phyloP scores from a whole-genome alignment of 2,797 vertebrate genomes.

The Pseudochaenichthys georgianus region DNA sequence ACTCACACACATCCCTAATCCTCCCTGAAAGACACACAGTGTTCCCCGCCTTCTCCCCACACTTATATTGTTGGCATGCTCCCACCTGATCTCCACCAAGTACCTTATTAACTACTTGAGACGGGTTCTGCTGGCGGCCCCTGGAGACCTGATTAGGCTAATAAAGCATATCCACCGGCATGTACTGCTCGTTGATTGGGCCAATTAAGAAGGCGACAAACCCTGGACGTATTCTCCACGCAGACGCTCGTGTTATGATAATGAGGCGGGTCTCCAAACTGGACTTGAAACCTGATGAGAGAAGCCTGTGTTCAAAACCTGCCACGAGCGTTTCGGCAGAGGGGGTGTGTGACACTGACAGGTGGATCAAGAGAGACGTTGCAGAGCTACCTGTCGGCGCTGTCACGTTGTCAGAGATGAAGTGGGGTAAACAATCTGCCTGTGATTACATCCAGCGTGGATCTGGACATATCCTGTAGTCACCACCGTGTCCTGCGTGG shows the following conservation, averaged over 20 bases:
- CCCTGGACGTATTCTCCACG: constrained; percentile 67
- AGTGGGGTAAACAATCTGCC: background rate
- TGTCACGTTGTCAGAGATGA: background rate
- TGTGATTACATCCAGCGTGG: background rate
- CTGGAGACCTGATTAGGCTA: constrained; percentile 79
- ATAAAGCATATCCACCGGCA: constrained; percentile 78
- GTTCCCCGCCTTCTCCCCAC: constrained; percentile 41
- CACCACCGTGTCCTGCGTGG: background rate
- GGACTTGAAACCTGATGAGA: too few relatives aligned
- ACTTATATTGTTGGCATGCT: constrained; percentile 63
- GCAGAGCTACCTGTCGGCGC: background rate
- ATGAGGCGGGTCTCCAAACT: constrained; percentile 50
- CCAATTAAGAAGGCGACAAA: constrained; percentile 83
- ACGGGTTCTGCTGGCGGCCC: constrained; percentile 66
- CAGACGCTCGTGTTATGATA: constrained; percentile 70
- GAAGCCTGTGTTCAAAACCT: constrained; percentile 28
- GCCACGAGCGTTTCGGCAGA: background rate
- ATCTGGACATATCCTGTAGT: background rate
- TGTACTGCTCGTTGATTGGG: constrained; percentile 76
- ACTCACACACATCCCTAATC: constrained; percentile 60
- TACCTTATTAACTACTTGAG: constrained; percentile 76
- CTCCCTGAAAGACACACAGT: constrained; percentile 54
- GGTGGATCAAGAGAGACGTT: background rate
- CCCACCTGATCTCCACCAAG: constrained; percentile 66
- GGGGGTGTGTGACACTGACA: background rate